A percentile compares a stretch with the other conserved stretches of the same genome.
Conservation (phyloP, 2,113 vertebrate species). For the Arenaria interpres region DNA sequence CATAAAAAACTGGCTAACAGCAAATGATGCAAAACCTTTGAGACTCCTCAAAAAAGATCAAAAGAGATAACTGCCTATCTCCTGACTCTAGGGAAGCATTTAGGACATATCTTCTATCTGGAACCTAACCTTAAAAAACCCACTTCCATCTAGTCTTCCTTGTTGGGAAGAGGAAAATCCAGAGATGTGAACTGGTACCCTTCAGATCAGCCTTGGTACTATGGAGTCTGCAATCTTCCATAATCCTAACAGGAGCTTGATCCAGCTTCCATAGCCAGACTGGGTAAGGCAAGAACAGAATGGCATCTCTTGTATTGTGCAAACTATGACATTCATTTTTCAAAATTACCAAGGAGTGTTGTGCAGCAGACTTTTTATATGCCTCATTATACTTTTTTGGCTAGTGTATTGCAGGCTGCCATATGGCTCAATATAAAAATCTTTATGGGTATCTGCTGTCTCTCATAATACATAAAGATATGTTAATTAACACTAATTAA, state of each 20-base stretch:
- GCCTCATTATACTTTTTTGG: conserved; percentile 43
- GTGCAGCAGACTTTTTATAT: conserved; percentile 34
- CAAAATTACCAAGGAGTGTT: conserved; percentile 22
- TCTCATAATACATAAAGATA: conserved; percentile 47
- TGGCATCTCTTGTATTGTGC: not conserved
- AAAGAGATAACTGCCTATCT: not conserved
- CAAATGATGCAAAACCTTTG: not conserved
- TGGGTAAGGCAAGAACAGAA: not conserved
- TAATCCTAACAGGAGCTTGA: not conserved
- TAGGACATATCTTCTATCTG: not conserved
- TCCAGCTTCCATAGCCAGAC: not conserved
- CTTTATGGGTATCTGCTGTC: conserved; percentile 49
- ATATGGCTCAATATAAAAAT: conserved; percentile 36
- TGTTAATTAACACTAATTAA: conserved; percentile 14
- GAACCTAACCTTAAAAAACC: not conserved
- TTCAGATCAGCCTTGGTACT: not conserved
- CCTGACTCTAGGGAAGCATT: not conserved
- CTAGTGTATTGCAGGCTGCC: conserved; percentile 27
- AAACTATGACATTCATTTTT: conserved; percentile 24
- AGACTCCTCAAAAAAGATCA: not conserved
- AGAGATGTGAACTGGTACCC: not conserved
- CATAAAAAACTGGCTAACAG: not conserved
- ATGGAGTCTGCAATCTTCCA: not conserved
- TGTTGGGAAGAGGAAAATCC: not conserved
- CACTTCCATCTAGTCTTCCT: not conserved